phyloP scores from a whole-genome alignment of 1,140 invertebrate species.

The Drosophila pandora region DNA sequence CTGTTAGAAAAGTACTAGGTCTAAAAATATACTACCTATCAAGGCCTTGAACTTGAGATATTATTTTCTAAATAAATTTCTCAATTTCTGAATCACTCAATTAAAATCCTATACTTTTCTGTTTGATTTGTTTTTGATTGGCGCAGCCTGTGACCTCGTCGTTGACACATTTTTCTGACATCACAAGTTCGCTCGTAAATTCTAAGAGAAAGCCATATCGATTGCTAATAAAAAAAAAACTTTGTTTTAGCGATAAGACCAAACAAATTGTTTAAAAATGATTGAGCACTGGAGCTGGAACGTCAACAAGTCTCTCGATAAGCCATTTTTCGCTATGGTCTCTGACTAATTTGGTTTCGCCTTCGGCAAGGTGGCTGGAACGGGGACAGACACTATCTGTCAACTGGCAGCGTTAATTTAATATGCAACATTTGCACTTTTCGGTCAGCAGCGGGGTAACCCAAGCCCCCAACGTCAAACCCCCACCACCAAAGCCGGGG shows the following conservation, averaged over 20 bases:
- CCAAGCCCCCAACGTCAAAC: background rate
- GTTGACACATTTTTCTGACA: constrained; percentile 22
- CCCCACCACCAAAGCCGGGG: constrained; percentile 10
- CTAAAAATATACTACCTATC: too few relatives aligned
- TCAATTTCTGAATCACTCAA: background rate
- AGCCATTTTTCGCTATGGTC: constrained; percentile 38
- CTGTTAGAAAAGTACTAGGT: background rate
- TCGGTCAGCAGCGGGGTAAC: constrained; percentile 41
- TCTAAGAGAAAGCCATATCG: constrained; percentile 14
- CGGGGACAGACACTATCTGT: constrained; percentile 22
- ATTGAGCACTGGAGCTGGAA: constrained; percentile 24
- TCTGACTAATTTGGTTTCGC: constrained; percentile 50
- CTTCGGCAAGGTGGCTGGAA: background rate
- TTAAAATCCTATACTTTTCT: too few relatives aligned
- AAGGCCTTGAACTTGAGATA: too few relatives aligned
- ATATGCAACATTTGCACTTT: constrained; percentile 80
- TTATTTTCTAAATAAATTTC: too few relatives aligned
- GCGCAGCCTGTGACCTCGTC: background rate
- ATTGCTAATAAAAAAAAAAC: constrained; percentile 50
- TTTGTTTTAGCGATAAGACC: constrained; percentile 23
- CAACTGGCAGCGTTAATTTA: constrained; percentile 70
- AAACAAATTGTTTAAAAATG: constrained; percentile 44
- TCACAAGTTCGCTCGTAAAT: constrained; percentile 35
- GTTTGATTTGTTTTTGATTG: background rate
- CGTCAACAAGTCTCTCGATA: constrained; percentile 58